Conservation (phyloP, 2,888 invertebrate genomes). For the Phyllotreta cruciferae region DNA sequence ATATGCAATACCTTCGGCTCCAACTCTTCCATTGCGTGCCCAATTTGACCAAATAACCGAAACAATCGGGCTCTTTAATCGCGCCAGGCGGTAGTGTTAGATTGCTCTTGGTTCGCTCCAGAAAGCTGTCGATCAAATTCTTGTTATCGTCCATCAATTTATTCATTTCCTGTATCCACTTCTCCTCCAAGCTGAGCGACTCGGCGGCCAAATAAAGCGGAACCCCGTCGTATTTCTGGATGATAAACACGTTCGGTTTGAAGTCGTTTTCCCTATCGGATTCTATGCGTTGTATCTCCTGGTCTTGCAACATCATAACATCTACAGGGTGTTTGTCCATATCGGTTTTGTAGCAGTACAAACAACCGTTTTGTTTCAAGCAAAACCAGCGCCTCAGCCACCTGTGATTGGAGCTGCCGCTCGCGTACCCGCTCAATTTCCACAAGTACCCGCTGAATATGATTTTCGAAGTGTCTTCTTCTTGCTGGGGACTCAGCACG, state of each 20-base stretch:
- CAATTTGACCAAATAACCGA: constrained; percentile 89
- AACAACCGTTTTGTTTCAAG: constrained; percentile 88
- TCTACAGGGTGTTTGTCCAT: constrained; percentile 88
- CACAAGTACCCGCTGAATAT: constrained; percentile 80
- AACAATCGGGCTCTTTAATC: constrained; percentile 86
- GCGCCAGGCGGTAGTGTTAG: constrained; percentile 81
- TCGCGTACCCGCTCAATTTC: constrained; percentile 71
- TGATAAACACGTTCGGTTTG: constrained; percentile 69
- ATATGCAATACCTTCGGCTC: constrained; percentile 91
- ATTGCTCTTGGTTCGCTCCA: constrained; percentile 80
- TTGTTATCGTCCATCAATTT: constrained; percentile 73
- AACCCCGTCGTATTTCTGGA: constrained; percentile 74
- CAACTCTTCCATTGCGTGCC: constrained; percentile 87
- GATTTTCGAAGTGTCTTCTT: constrained; percentile 64
- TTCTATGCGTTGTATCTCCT: constrained; percentile 69
- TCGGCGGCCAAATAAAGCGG: constrained; percentile 83
- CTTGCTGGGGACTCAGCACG: constrained; percentile 73
- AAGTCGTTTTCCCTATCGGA: constrained; percentile 71
- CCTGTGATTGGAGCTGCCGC: constrained; percentile 64
- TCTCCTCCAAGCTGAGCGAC: constrained; percentile 66
- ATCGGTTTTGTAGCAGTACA: constrained; percentile 94
- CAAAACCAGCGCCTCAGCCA: constrained; percentile 94
- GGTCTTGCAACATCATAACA: constrained; percentile 85
- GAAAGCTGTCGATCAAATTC: constrained; percentile 66
- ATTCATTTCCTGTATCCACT: constrained; percentile 69